These are phyloP conservation scores for Aphrocallistes beatrix DNA, from an alignment of 37 sponge, comb jelly and placozoan genomes.

Conservation along the genomic window DNA sequence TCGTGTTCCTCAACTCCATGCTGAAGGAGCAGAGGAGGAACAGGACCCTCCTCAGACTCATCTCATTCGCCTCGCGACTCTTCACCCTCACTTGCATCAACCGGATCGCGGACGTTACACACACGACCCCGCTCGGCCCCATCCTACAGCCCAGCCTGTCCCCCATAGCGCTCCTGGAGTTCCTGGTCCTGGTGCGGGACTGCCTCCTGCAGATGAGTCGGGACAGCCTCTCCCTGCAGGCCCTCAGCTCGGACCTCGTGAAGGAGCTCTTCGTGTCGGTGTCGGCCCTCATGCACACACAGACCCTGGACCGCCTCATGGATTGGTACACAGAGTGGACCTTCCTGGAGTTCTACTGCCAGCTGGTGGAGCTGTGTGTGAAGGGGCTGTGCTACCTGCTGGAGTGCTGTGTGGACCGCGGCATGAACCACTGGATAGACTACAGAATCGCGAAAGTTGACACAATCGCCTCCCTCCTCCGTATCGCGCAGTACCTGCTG, in stretches of 20 bases:
- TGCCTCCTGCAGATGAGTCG: neutral
- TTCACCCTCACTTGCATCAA: neutral
- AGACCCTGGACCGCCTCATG: neutral
- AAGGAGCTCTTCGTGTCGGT: slow-evolving; percentile 9
- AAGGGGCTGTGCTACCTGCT: neutral
- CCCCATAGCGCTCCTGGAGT: slow-evolving; percentile 1
- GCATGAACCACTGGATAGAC: neutral
- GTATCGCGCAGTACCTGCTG: neutral
- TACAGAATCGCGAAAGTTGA: neutral
- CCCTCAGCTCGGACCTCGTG: neutral
- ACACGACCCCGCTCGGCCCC: neutral
- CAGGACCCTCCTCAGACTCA: neutral
- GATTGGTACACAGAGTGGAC: slow-evolving; percentile 5
- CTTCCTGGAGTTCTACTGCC: neutral
- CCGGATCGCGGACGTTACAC: neutral
- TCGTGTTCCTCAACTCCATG: neutral
- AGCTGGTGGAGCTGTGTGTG: neutral
- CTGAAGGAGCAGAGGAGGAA: neutral
- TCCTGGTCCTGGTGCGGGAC: neutral
- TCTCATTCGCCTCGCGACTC: neutral
- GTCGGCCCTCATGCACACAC: neutral
- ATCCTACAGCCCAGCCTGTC: neutral
- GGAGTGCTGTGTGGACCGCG: slow-evolving; percentile 2
- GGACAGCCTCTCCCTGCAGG: neutral
- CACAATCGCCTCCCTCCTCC: neutral